Evolutionary conservation across 2,797 vertebrate genomes (phyloP), one percentile per base, ranked within the genome.

Genomic region (Micromesistius poutassou): DNA sequence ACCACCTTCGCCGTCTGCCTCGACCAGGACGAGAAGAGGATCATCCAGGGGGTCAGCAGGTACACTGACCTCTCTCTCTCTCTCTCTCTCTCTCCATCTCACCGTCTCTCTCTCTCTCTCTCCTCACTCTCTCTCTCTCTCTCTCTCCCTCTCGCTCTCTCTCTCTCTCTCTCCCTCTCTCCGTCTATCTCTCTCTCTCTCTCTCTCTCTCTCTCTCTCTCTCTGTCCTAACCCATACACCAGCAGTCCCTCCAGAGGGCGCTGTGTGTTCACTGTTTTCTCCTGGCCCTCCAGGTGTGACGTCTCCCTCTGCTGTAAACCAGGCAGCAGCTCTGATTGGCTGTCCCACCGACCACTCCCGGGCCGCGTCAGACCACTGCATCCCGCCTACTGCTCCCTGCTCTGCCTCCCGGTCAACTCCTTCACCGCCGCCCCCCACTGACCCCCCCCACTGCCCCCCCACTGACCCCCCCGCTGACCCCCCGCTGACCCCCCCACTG

Each of bases 21-120:
- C 84, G 97, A 98, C 89, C 97, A 98, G 90, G 97, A 99, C 4
- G 95, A 98, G 85, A 96, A 95, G 87, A 98, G 96, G 86, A 97
- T 99, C 89, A 90, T 98, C 75, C 98, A 98, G 84, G 96, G 96
- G 0, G 96, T 99, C 5, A 94, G 93, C 88, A 96, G 96, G 97
- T 98, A 89, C 33, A 13, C 1, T 38, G 9, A 50, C 46, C 16
- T 38, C 5, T 38, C 36, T 38, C 13, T 14, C 40, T 14, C 13
- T 42, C 40, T 42, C 10, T 14, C 40, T 4, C 40, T 42, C 40
- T 16, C 40, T 13, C 40, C 4, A 22, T 55, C 4, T 1, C 46
- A 19, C 46, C 5, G 10, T 22, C 46, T 22, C 16, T 50, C 46
- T 50, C 46, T 22, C 46, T 50, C 46, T 50, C 46, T 50, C 42